Percentiles rank a stretch among this genome's conserved stretches.
Conservation (phyloP, 2,113 vertebrate genomes). For the Rynchops niger region DNA sequence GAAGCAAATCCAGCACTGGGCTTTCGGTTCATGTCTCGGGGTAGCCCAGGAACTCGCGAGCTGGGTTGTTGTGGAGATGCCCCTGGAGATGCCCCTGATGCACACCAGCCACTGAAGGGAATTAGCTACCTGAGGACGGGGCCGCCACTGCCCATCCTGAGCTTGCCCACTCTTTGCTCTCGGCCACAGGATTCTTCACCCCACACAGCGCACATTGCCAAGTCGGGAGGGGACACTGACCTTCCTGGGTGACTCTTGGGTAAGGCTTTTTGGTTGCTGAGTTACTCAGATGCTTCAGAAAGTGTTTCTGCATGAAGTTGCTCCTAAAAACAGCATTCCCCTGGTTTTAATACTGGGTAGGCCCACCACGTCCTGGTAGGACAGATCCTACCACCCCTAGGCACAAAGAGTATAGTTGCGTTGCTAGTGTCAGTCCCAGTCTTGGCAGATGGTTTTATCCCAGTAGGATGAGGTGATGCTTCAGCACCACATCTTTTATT, state of each 20-base stretch:
- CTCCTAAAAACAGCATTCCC: background rate
- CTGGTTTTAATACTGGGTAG: background rate
- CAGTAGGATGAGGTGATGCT: background rate
- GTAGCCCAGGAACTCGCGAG: background rate
- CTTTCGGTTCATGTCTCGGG: background rate
- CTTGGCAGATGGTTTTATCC: background rate
- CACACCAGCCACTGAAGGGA: background rate
- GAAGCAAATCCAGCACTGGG: background rate
- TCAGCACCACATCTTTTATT: background rate
- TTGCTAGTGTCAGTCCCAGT: background rate
- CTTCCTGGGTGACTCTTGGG: background rate
- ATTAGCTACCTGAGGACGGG: background rate
- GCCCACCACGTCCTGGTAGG: rapidly evolving
- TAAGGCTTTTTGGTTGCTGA: background rate
- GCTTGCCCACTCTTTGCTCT: background rate
- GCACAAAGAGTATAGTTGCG: rapidly evolving
- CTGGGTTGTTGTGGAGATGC: background rate
- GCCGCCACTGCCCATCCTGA: background rate
- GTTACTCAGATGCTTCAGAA: background rate
- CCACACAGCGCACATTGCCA: rapidly evolving
- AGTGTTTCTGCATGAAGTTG: background rate
- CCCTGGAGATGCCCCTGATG: background rate
- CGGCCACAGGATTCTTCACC: rapidly evolving
- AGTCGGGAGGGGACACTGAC: background rate
- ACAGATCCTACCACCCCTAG: background rate